Evolutionary conservation across 2,888 invertebrate species (phyloP).

Genomic region (Stenodera caucasica): DNA sequence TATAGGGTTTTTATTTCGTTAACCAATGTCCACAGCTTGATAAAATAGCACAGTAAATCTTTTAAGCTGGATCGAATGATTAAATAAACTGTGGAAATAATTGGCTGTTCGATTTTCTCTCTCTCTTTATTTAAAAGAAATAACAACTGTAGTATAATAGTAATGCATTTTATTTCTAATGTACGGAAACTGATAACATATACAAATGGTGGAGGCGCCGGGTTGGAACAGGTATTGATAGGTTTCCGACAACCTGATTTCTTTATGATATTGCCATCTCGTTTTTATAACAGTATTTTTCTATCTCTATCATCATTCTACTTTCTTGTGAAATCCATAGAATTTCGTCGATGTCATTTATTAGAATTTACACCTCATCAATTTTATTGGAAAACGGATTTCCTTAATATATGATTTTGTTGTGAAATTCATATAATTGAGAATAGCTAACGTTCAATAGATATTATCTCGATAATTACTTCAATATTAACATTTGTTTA

Average conservation of each 20-base stretch:
- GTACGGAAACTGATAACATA: background rate
- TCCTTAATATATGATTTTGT: background rate
- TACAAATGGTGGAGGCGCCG: slow-evolving; percentile 12
- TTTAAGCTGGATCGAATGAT: too few species aligned
- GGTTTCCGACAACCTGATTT: background rate
- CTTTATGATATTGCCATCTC: background rate
- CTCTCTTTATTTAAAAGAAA: too few species aligned
- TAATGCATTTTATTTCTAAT: background rate
- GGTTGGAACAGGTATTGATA: background rate
- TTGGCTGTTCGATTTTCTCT: background rate
- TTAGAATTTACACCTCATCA: background rate
- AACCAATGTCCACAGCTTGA: background rate
- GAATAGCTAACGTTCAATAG: background rate
- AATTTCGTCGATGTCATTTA: background rate
- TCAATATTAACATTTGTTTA: background rate
- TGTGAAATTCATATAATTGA: background rate
- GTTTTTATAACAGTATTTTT: background rate
- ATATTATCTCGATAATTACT: background rate
- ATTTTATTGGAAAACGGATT: background rate
- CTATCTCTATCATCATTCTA: too few species aligned
- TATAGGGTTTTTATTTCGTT: background rate
- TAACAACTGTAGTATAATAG: background rate
- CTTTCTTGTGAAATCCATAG: background rate
- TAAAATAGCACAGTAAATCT: background rate
- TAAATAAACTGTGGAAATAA: background rate